A percentile compares a stretch with the other conserved stretches of the same genome.
Conservation (phyloP, 1,140 invertebrate genomes). For the Artemia franciscana region DNA sequence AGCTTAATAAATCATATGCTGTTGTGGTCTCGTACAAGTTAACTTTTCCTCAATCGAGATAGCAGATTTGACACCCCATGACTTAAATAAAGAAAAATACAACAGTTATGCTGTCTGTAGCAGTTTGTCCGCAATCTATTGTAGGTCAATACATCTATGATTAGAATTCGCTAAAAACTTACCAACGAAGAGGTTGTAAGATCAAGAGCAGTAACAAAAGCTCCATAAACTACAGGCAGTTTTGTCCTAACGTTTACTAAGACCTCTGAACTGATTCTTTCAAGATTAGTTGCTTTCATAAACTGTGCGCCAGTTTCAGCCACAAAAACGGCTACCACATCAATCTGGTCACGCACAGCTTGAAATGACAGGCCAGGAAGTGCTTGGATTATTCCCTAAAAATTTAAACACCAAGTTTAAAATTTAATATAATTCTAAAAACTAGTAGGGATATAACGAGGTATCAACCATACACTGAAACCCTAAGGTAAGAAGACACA, state of each 20-base stretch:
- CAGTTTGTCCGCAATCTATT: too few relatives aligned
- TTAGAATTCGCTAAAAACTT: too few relatives aligned
- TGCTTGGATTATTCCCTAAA: background rate
- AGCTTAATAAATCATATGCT: too few relatives aligned
- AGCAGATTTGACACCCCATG: too few relatives aligned
- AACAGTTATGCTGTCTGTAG: background rate
- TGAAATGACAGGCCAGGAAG: background rate
- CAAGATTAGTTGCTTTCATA: background rate
- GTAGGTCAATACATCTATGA: too few relatives aligned
- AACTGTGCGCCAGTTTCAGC: background rate
- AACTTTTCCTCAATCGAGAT: too few relatives aligned
- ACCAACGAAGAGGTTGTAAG: background rate
- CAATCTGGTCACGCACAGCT: background rate
- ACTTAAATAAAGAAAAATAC: background rate
- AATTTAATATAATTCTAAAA: too few relatives aligned
- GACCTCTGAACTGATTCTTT: background rate
- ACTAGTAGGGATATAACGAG: too few relatives aligned
- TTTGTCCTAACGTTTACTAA: background rate
- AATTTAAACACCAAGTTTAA: too few relatives aligned
- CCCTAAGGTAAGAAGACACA: too few relatives aligned
- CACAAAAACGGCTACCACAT: background rate
- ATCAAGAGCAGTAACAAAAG: background rate
- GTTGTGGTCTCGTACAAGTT: too few relatives aligned
- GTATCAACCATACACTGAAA: too few relatives aligned
- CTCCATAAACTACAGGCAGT: background rate